Evolutionary conservation across 2,888 invertebrate genomes (phyloP).

Genomic region (Philonicus albiceps): DNA sequence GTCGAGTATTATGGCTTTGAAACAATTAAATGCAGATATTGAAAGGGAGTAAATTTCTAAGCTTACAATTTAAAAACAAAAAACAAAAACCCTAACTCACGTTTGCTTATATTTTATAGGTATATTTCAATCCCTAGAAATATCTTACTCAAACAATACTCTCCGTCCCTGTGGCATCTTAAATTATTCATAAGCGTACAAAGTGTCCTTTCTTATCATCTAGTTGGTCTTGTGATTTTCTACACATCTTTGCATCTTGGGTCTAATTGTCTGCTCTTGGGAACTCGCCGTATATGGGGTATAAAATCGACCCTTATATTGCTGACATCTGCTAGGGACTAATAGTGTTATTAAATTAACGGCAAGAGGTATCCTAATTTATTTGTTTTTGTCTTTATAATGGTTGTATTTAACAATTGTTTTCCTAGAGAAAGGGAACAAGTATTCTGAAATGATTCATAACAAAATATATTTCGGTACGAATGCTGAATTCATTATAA

Average conservation of each 20-base stretch:
- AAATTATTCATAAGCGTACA: conserved; percentile 32
- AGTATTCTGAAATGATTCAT: not conserved
- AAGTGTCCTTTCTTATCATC: conserved; percentile 17
- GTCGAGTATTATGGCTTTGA: not conserved
- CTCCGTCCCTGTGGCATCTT: not conserved
- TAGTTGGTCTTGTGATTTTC: not conserved
- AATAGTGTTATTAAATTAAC: conserved; percentile 24
- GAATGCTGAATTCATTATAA: not conserved
- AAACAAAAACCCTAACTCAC: not conserved
- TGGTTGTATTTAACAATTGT: conserved; percentile 27
- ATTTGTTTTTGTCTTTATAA: conserved; percentile 12
- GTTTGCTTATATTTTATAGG: not conserved
- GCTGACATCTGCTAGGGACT: conserved; percentile 30
- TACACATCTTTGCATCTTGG: not conserved
- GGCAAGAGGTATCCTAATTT: not conserved
- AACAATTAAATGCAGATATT: conserved; percentile 20
- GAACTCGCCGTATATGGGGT: not conserved
- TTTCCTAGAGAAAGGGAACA: not conserved
- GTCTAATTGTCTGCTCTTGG: not conserved
- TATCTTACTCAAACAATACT: not conserved
- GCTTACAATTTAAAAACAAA: not conserved
- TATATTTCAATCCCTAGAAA: not conserved
- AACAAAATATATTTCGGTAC: not conserved
- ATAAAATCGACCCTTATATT: not conserved
- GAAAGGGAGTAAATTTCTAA: not conserved